Evolutionary conservation across 2,888 invertebrate species (phyloP).

Genomic region (Perithous albicinctus): DNA sequence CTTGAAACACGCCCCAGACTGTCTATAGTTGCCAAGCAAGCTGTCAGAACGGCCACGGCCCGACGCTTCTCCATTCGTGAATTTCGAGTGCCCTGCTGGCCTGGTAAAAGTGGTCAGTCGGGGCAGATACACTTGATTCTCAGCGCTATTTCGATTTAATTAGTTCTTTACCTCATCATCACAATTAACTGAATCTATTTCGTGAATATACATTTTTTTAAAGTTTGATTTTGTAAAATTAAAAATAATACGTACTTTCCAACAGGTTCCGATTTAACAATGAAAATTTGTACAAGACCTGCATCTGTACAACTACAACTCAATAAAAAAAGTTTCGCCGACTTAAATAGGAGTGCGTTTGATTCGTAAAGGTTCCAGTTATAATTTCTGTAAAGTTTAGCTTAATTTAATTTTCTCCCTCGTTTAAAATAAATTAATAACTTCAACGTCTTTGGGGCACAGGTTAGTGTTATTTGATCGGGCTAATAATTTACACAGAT

Average conservation of each 20-base stretch:
- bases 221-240: neutral
- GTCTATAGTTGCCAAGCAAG: slow-evolving; percentile 24
- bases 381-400: no score
- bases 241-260: neutral
- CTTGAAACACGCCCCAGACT: slow-evolving; percentile 26
- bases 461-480: no score
- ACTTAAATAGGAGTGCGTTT: no score
- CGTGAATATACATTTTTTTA: neutral
- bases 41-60: neutral
- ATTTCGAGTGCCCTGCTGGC: slow-evolving; percentile 19
- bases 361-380: no score
- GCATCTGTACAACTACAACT: no score
- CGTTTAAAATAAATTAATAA: no score
- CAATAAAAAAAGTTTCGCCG: no score
- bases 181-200: neutral
- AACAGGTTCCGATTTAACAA: neutral
- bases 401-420: no score
- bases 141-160: slow-evolving; percentile 10
- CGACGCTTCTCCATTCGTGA: slow-evolving; percentile 5
- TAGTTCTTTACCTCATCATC: slow-evolving; percentile 15
- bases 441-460: no score
- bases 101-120: neutral
- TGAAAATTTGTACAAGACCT: no score
- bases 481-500: no score
- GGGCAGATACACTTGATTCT: slow-evolving; percentile 3